phyloP scores from a whole-genome alignment of 2,797 vertebrate species.

The Sebastiscus albofasciatus region DNA sequence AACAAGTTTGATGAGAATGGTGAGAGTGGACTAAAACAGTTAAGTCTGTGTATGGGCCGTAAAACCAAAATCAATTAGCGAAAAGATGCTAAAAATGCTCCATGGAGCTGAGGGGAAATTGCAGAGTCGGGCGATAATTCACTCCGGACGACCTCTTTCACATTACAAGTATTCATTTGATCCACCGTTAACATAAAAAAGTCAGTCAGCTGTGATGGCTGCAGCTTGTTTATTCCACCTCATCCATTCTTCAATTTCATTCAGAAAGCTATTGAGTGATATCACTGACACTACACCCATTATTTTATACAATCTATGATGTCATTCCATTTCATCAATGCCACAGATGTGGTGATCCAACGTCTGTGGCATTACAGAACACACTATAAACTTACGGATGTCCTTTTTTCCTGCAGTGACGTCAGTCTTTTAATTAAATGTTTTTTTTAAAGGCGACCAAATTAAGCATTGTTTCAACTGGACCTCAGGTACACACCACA shows the following conservation, averaged over 20 bases:
- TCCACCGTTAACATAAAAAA: not conserved
- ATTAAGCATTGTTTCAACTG: not conserved
- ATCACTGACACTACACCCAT: not conserved
- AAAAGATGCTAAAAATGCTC: not conserved
- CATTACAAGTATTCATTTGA: not conserved
- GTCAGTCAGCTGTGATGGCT: not conserved
- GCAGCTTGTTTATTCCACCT: not conserved
- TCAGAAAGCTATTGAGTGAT: not conserved
- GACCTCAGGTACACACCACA: not conserved
- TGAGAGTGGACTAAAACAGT: not conserved
- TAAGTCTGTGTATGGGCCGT: not conserved
- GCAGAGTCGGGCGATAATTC: not conserved
- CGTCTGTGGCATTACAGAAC: slow-evolving; percentile 16
- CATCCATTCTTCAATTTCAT: not conserved
- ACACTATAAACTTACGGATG: slow-evolving; percentile 5
- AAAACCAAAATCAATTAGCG: not conserved
- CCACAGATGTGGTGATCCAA: slow-evolving; percentile 15
- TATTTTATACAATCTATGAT: slow-evolving; percentile 15
- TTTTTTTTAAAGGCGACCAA: slow-evolving; percentile 4
- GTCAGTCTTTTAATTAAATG: slow-evolving; percentile 17
- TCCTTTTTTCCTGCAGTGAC: slow-evolving; percentile 6
- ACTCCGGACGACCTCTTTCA: not conserved
- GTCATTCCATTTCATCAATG: slow-evolving; percentile 10
- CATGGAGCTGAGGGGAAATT: not conserved
- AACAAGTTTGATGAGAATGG: not conserved